phyloP scores from a whole-genome alignment of 23 tunicate species.

The Ascidia mentula region DNA sequence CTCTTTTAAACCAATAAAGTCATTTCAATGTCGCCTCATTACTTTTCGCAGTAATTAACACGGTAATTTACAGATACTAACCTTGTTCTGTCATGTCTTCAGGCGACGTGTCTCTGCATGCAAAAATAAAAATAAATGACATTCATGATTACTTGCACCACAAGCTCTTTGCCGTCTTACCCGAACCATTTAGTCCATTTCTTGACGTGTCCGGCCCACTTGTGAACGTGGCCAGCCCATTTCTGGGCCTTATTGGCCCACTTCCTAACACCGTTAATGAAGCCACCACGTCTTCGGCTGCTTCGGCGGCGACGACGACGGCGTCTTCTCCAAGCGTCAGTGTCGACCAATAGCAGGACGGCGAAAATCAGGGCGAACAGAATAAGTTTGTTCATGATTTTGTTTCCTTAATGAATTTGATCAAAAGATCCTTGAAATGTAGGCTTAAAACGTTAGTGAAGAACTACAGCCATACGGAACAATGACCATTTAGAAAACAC shows the following conservation, averaged over 20 bases:
- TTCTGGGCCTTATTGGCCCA: background rate
- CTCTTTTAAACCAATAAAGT: too few relatives aligned
- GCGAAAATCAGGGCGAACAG: background rate
- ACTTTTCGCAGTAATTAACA: too few relatives aligned
- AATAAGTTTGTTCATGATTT: conserved; percentile 7
- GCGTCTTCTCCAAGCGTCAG: background rate
- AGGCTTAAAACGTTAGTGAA: too few relatives aligned
- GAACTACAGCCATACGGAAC: too few relatives aligned
- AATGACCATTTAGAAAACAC: too few relatives aligned
- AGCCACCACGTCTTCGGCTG: background rate
- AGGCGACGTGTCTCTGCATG: background rate
- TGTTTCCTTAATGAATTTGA: too few relatives aligned
- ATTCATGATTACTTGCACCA: too few relatives aligned
- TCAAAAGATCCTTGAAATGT: too few relatives aligned
- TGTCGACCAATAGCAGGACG: background rate
- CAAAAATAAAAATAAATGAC: too few relatives aligned
- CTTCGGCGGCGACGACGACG: conserved; percentile 4
- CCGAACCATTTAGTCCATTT: background rate
- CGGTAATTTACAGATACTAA: too few relatives aligned
- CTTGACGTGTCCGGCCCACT: background rate
- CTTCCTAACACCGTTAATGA: background rate
- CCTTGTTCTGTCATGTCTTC: background rate
- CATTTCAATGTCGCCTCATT: too few relatives aligned
- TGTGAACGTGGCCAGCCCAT: background rate
- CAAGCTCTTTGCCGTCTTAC: too few relatives aligned